Evolutionary conservation across 37 sponge, comb jelly and placozoan genomes (phyloP).

Genomic region (Beroe forskalii): DNA sequence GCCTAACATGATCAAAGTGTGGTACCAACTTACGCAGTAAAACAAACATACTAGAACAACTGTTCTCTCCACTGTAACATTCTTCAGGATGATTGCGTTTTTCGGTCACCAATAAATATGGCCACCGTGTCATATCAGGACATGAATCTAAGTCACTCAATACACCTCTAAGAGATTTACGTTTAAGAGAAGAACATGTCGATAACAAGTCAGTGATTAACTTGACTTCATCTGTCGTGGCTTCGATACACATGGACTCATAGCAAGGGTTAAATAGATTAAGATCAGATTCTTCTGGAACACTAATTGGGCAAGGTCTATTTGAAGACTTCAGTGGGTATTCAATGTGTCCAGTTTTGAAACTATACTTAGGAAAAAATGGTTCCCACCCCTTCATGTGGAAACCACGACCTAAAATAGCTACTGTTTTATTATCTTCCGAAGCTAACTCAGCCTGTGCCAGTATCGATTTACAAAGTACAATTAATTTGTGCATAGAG

Average conservation of each 20-base stretch:
- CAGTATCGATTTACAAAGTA: background rate
- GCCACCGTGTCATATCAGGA: background rate
- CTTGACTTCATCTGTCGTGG: background rate
- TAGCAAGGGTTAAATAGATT: background rate
- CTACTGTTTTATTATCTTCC: background rate
- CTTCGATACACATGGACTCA: background rate
- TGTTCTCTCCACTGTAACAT: background rate
- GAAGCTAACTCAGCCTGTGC: background rate
- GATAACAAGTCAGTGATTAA: background rate
- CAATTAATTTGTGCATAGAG: background rate
- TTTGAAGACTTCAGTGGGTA: background rate
- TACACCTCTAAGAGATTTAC: background rate
- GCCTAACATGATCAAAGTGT: background rate
- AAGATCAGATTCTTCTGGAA: background rate
- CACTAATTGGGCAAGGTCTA: background rate
- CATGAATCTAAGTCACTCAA: background rate
- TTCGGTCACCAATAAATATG: background rate
- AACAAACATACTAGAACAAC: background rate
- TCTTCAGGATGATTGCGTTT: background rate
- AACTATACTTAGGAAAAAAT: slow-evolving; percentile 24
- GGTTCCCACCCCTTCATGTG: slow-evolving; percentile 18
- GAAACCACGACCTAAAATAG: background rate
- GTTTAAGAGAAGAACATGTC: background rate
- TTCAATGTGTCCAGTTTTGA: background rate
- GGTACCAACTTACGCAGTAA: background rate